These are phyloP conservation scores for Oncorhynchus gorbuscha DNA, from an alignment of 2,113 vertebrate species.

Conservation along the genomic window DNA sequence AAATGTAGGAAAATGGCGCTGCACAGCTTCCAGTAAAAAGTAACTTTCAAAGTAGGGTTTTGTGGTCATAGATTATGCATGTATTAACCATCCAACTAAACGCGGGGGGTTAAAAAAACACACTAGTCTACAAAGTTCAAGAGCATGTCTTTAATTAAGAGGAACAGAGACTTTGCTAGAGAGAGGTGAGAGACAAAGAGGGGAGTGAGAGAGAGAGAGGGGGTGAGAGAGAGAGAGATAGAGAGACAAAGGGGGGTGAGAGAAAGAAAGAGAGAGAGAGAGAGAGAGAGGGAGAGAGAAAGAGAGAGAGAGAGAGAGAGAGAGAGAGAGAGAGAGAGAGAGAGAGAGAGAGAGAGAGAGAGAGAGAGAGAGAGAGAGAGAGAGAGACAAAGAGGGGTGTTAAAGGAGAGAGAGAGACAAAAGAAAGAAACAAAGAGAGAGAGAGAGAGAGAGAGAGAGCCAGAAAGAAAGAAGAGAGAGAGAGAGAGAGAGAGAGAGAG, in stretches of 20 bases:
- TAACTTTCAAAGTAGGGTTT: too few relatives aligned
- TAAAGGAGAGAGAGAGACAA: constrained; percentile 10
- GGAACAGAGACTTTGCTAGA: not conserved
- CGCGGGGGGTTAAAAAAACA: too few relatives aligned
- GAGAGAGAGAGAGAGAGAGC: not conserved
- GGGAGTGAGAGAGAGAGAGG: not conserved
- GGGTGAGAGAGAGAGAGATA: constrained; percentile 14
- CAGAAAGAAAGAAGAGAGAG: not conserved
- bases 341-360: constrained; percentile 9
- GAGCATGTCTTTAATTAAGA: not conserved
- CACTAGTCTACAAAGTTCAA: too few relatives aligned
- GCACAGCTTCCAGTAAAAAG: too few relatives aligned
- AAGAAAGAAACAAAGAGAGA: too few relatives aligned
- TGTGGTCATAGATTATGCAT: too few relatives aligned
- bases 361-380: not conserved
- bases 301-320: too few relatives aligned
- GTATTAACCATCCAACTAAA: too few relatives aligned
- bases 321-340: constrained; percentile 17
- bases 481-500: not conserved
- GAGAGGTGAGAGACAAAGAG: not conserved
- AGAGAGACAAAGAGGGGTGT: not conserved
- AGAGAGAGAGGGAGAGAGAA: constrained; percentile 15
- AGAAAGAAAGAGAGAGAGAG: not conserved
- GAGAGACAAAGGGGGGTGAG: too few relatives aligned
- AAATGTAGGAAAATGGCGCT: too few relatives aligned